A percentile compares a stretch with the other conserved stretches of the same genome.
phyloP scores from a whole-genome alignment of 37 sponge, comb jelly and placozoan genomes.

The Eunapius fragilis region DNA sequence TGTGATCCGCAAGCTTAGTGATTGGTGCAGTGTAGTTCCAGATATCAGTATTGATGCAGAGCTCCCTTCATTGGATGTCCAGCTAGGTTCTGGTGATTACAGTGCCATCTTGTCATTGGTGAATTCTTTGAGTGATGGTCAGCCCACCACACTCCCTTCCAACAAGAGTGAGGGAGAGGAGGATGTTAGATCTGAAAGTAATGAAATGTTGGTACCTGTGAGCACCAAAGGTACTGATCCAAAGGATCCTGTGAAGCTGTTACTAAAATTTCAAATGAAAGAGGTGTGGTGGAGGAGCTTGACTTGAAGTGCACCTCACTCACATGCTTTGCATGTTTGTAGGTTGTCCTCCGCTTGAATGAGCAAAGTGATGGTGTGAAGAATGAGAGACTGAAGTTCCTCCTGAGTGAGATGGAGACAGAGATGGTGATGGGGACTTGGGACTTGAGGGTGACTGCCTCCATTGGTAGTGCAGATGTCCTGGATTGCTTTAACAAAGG shows the following conservation, averaged over 20 bases:
- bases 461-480: conserved; percentile 4
- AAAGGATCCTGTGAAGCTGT: background rate
- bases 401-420: conserved; percentile 22
- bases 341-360: conserved; percentile 49
- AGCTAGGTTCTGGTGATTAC: conserved; percentile 5
- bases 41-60: conserved; percentile 22
- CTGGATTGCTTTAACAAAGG: conserved; percentile 15
- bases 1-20: conserved; percentile 44
- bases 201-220: background rate
- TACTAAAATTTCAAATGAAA: background rate
- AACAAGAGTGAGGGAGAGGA: background rate
- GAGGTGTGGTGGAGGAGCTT: background rate
- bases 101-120: background rate
- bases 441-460: conserved; percentile 27
- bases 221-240: background rate
- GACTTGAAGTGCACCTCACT: background rate
- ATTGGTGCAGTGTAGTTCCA: conserved; percentile 35
- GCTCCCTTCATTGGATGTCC: conserved; percentile 27
- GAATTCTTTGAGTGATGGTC: background rate
- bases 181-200: background rate
- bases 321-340: background rate
- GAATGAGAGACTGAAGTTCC: conserved; percentile 24
- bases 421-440: conserved; percentile 14
- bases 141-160: background rate
- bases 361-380: conserved; percentile 28